Base-by-base conservation (phyloP, 2,888 invertebrate genomes). In the Parasteatoda lunata region DNA sequence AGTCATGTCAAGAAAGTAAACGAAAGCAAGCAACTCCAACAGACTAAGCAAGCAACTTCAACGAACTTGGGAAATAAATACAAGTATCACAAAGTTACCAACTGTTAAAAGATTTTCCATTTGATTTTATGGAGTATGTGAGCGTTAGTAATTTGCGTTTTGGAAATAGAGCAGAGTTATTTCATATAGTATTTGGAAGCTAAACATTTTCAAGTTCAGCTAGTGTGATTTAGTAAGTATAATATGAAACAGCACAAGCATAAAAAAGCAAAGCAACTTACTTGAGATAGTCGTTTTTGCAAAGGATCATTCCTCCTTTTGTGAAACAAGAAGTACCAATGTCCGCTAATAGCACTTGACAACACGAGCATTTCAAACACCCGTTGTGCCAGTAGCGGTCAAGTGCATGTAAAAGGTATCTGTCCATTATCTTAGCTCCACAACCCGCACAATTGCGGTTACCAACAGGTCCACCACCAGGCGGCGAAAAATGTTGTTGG, bases 361-460 rank as follows among this genome's bases (percentile, higher is more conserved):
- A 98, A 93, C 95, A 96, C 91, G 96, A 95, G 94, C 98, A 98
- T 93, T 97, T 98, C 91, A 98, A 94, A 93, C 98, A 98, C 91
- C 95, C 95, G 93, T 97, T 97, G 93, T 98, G 98, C 98, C 98
- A 98, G 93, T 97, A 97, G 92, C 97, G 94, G 94, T 98, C 97
- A 92, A 97, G 94, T 90, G 97, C 97, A 93, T 96, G 96, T 90
- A 98, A 94, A 90, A 97, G 94, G 93, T 95, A 97, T 93, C 97
- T 94, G 94, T 97, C 89, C 85, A 89, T 75, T 48, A 89, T 89
- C 81, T 88, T 88, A 59, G 79, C 85, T 30, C 89, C 89, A 71
- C 89, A 89, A 13, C 89, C 89, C 13, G 88, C 89, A 69, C 89
- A 89, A 70, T 82, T 79, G 59, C 89, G 68, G 3, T 65, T 72